A percentile compares a stretch with the other conserved stretches of the same genome.
phyloP scores from a whole-genome alignment of 2,888 invertebrate genomes.

The Hypomecis punctinalis region DNA sequence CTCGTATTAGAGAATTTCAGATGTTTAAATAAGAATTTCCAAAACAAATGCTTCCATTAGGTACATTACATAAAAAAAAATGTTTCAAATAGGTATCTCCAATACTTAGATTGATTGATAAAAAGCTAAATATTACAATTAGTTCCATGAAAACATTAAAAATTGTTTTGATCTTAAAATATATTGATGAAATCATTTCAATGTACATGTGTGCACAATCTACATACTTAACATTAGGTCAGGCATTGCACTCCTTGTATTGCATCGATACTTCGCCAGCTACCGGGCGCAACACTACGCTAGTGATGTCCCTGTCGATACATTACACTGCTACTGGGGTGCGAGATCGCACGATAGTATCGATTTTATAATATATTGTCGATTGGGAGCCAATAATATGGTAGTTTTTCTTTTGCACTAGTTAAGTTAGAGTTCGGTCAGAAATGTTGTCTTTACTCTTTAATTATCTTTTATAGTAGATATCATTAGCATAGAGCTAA shows the following conservation, averaged over 20 bases:
- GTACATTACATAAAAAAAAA: no score
- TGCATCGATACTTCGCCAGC: constrained; percentile 74
- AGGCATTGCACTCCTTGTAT: constrained; percentile 68
- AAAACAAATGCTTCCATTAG: no score
- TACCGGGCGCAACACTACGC: constrained; percentile 71
- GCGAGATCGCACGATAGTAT: constrained; percentile 65
- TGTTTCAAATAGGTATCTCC: no score
- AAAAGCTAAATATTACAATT: no score
- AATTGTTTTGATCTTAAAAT: no score
- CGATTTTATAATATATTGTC: constrained; percentile 65
- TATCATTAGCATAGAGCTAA: no score
- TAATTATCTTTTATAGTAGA: no score
- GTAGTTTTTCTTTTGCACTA: constrained; percentile 37
- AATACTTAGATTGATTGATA: no score
- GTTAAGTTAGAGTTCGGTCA: constrained; percentile 11
- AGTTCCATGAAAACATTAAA: no score
- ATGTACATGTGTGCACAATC: neutral
- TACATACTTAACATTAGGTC: constrained; percentile 72
- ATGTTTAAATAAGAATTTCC: no score
- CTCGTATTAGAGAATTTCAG: no score
- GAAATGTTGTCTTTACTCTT: neutral
- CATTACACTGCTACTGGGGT: constrained; percentile 73
- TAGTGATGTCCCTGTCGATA: constrained; percentile 74
- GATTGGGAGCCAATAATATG: constrained; percentile 61
- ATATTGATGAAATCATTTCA: neutral